These are phyloP conservation scores for Natator depressus DNA, from an alignment of 2,113 vertebrate species.

Conservation along the genomic window DNA sequence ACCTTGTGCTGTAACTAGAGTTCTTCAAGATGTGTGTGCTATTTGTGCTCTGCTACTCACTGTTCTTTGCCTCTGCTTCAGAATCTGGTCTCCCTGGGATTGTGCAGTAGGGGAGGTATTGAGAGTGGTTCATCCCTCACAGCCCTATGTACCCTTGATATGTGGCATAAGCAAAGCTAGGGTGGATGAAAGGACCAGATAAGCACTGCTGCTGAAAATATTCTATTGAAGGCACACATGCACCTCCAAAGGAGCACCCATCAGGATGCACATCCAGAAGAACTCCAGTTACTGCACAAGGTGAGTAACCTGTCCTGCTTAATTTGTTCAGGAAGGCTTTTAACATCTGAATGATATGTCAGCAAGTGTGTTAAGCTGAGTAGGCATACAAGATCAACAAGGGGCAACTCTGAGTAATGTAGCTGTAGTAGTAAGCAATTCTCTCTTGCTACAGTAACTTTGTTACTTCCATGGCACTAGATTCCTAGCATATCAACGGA, in stretches of 20 bases:
- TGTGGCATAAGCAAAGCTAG: background rate
- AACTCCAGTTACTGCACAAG: background rate
- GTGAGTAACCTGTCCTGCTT: background rate
- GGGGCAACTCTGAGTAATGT: background rate
- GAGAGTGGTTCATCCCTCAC: background rate
- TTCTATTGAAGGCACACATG: background rate
- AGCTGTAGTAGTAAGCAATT: background rate
- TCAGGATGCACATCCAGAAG: background rate
- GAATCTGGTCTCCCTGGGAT: background rate
- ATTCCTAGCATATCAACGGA: slow-evolving; percentile 25
- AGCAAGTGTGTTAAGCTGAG: background rate
- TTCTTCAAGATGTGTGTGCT: background rate
- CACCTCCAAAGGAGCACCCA: background rate
- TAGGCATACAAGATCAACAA: background rate
- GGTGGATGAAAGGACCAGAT: background rate
- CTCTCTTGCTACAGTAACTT: background rate
- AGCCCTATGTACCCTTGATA: background rate
- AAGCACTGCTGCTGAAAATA: background rate
- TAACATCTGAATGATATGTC: background rate
- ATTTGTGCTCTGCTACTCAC: background rate
- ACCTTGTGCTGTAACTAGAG: background rate
- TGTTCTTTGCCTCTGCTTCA: background rate
- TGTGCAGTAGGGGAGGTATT: background rate
- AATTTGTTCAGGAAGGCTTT: background rate
- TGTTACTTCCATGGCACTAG: background rate